Conservation (phyloP, 2,797 vertebrate genomes). For the Nyctibius grandis region DNA sequence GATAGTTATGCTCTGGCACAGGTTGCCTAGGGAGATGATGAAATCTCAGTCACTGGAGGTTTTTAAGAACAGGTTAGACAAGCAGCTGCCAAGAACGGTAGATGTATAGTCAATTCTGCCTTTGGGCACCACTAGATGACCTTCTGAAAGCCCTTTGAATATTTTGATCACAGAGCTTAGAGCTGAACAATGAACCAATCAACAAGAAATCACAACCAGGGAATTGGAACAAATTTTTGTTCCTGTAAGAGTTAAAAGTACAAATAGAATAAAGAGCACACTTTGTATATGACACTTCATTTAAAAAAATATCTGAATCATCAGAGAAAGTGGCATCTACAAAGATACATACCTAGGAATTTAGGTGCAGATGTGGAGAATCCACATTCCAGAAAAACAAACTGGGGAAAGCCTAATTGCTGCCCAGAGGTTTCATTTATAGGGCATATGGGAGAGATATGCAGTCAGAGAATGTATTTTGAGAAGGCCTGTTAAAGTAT, state of each 20-base stretch:
- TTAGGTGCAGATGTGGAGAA: not conserved
- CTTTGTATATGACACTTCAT: not conserved
- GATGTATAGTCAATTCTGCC: constrained; percentile 19
- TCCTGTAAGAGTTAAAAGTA: not conserved
- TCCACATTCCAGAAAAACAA: not conserved
- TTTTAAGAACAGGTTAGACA: constrained; percentile 45
- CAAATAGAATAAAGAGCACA: not conserved
- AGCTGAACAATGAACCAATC: not conserved
- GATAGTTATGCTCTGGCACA: constrained; percentile 1
- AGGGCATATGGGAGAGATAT: not conserved
- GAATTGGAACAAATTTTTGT: not conserved
- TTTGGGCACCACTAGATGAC: constrained; percentile 20
- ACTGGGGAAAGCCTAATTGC: not conserved
- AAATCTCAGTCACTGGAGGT: constrained; percentile 25
- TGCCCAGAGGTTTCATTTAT: not conserved
- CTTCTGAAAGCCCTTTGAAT: constrained; percentile 3
- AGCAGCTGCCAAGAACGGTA: constrained; percentile 3
- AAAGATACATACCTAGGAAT: not conserved
- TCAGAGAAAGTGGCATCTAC: not conserved
- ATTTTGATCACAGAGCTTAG: not conserved
- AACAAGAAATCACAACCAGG: not conserved
- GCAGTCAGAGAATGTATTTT: not conserved
- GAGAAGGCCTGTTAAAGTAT: not conserved
- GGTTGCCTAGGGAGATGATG: constrained; percentile 54
- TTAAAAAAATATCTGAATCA: not conserved